Percentiles rank a stretch among this genome's conserved stretches.
Conservation (phyloP, 2,113 vertebrate genomes). For the Varanus komodoensis region DNA sequence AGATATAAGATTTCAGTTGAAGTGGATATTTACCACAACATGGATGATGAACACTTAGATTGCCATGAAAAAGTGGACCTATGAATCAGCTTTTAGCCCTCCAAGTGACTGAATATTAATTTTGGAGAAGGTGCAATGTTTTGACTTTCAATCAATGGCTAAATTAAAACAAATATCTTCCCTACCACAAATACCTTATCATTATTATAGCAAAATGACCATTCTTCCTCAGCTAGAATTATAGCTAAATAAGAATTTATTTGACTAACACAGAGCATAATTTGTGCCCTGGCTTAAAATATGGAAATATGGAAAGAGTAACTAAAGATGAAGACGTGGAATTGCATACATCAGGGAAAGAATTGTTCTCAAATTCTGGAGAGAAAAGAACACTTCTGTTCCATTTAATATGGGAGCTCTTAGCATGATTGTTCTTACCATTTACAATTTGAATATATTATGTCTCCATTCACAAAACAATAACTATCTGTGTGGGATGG, state of each 20-base stretch:
- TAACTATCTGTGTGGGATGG: slow-evolving; percentile 15
- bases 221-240: not conserved
- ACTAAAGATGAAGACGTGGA: not conserved
- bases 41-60: not conserved
- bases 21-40: not conserved
- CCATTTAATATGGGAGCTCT: slow-evolving; percentile 21
- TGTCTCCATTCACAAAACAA: slow-evolving; percentile 36
- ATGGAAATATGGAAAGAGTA: slow-evolving; percentile 13
- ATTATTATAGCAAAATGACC: slow-evolving; percentile 6
- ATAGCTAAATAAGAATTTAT: not conserved
- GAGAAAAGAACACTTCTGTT: slow-evolving; percentile 29
- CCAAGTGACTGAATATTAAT: not conserved
- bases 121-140: not conserved
- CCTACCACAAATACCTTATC: not conserved
- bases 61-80: not conserved
- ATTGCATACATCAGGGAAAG: slow-evolving; percentile 10
- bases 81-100: not conserved
- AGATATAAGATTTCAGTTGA: not conserved
- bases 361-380: slow-evolving; percentile 14
- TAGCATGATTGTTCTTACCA: slow-evolving; percentile 24
- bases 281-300: slow-evolving; percentile 1
- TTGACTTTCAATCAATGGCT: not conserved
- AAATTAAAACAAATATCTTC: slow-evolving; percentile 2
- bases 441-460: slow-evolving; percentile 37
- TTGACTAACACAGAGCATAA: not conserved